These are phyloP conservation scores for Euphysa ruthae DNA, from an alignment of 30 jellyfish, hydroid and myxozoan genomes.

Conservation along the genomic window DNA sequence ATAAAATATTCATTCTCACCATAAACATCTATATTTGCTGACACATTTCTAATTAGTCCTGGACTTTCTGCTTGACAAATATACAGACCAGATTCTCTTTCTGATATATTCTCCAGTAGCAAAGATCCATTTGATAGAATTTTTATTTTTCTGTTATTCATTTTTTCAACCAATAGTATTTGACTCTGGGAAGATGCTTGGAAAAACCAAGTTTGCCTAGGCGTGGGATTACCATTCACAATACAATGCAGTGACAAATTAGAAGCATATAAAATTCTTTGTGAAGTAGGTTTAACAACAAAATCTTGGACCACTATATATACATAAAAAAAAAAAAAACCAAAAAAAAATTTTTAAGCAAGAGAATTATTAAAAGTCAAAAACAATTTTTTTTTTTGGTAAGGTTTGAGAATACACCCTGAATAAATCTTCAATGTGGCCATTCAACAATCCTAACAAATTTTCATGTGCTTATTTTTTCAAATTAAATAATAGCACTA, in stretches of 20 bases:
- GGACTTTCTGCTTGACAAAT: conserved; percentile 76
- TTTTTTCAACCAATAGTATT: neutral
- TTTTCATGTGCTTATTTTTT: too few relatives aligned
- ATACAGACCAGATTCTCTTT: conserved; percentile 51
- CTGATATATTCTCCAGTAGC: conserved; percentile 26
- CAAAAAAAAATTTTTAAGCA: neutral
- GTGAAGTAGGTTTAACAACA: conserved; percentile 30
- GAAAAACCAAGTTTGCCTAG: conserved; percentile 48
- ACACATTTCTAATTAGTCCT: conserved; percentile 46
- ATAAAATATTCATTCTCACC: too few relatives aligned
- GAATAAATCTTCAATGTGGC: too few relatives aligned
- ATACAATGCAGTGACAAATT: conserved; percentile 42
- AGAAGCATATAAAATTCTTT: conserved; percentile 42
- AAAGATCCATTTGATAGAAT: conserved; percentile 31
- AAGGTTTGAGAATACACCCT: too few relatives aligned
- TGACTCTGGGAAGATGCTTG: conserved; percentile 23
- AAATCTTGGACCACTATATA: conserved; percentile 77
- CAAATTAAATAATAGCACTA: too few relatives aligned
- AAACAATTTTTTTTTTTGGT: too few relatives aligned
- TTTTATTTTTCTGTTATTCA: neutral
- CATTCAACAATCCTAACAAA: too few relatives aligned
- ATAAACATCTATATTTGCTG: conserved; percentile 56
- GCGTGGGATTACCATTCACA: conserved; percentile 72
- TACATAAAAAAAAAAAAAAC: neutral
- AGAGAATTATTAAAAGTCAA: too few relatives aligned